Conservation (phyloP, 2,888 invertebrate species). For the Coenonympha glycerion region DNA sequence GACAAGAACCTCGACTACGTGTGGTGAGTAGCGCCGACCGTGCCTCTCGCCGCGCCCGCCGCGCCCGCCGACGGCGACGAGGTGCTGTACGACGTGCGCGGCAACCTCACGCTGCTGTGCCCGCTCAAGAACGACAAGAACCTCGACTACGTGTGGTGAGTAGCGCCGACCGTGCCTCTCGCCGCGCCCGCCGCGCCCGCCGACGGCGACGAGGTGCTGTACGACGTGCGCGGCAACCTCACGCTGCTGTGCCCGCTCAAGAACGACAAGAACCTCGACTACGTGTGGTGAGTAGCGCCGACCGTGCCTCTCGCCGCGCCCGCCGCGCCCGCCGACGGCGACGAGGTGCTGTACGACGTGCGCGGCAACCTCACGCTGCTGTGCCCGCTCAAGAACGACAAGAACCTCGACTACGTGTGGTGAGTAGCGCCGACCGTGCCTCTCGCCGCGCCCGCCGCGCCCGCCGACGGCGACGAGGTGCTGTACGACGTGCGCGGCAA, state of each 20-base stretch:
- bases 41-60: neutral
- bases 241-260: constrained; percentile 43
- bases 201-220: constrained; percentile 29
- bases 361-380: constrained; percentile 41
- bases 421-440: constrained; percentile 28
- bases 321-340: neutral
- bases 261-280: constrained; percentile 30
- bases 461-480: constrained; percentile 17
- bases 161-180: constrained; percentile 11
- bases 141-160: constrained; percentile 40
- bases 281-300: constrained; percentile 39
- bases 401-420: constrained; percentile 37
- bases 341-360: constrained; percentile 39
- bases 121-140: constrained; percentile 31
- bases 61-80: constrained; percentile 13
- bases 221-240: constrained; percentile 43
- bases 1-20: constrained; percentile 30
- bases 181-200: neutral
- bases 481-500: constrained; percentile 42
- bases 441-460: neutral
- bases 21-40: constrained; percentile 38
- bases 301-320: neutral
- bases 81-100: constrained; percentile 41
- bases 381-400: constrained; percentile 39
- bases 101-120: constrained; percentile 46